Base-by-base conservation (phyloP, 2,888 invertebrate species). In the Aphodius granarius region DNA sequence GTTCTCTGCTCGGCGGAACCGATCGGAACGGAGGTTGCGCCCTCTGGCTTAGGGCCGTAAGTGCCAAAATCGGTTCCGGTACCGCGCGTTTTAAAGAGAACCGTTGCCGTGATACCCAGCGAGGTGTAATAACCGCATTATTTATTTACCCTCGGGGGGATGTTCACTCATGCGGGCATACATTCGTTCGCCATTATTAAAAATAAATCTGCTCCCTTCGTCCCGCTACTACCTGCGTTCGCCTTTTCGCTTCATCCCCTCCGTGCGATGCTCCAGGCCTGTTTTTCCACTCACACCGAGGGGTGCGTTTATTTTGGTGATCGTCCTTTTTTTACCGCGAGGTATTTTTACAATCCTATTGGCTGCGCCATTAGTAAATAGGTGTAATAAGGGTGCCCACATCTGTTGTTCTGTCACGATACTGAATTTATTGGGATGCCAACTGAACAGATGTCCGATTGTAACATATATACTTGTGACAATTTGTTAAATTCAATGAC, bases 51-150 rank as follows among this genome's bases (percentile, higher is more conserved):
- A 73, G 21, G 73, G 70, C 64, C 73, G 43, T 71, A 72, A 77
- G 63, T 73, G 62, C 66, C 20, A 73, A 63, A 63, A 66, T 66
- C 75, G 71, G 66, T 63, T 21, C 62, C 64, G 72, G 18, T 23
- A 66, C 19, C 63, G 73, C 65, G 71, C 73, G 73, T 73, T 66
- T 73, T 16, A 65, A 21, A 63, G 17, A 73, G 71, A 71, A 75
- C 64, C 73, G 73, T 73, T 65, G 76, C 78, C 80, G 82, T 83
- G 83, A 82, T 83, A 84, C 81, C 83, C 84, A 83, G 82, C 82
- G 85, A 85, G 82, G 84, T 84, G 86, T 86, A 85, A 86, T 86
- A 86, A 86, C 84, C 85, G 85, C 85, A 85, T 86, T 86, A 86
- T 86, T 86, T 86, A 86, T 86, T 86, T 86, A 85, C 85, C 85